Conservation (phyloP, 2,888 invertebrate species). For the Dryocosmus kuriphilus region DNA sequence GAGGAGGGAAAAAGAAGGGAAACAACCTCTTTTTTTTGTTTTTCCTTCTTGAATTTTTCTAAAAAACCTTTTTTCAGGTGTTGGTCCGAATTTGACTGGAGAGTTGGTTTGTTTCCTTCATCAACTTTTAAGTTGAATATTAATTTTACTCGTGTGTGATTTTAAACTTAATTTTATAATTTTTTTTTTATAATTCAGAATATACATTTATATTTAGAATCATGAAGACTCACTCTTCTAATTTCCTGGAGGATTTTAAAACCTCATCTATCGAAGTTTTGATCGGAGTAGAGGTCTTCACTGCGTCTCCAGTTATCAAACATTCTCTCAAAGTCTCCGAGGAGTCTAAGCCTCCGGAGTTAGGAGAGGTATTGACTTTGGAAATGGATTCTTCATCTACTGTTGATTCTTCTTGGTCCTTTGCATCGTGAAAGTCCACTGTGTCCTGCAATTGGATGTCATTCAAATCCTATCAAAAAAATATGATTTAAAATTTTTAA, state of each 20-base stretch:
- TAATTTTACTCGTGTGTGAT: too few species aligned
- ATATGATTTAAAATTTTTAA: background rate
- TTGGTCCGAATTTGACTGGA: too few species aligned
- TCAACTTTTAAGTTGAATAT: too few species aligned
- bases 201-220: background rate
- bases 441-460: constrained; percentile 12
- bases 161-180: background rate
- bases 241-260: constrained; percentile 56
- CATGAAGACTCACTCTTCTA: constrained; percentile 56
- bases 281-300: constrained; percentile 57
- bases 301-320: constrained; percentile 39
- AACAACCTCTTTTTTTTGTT: too few species aligned
- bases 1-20: too few species aligned
- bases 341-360: constrained; percentile 2
- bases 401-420: constrained; percentile 48
- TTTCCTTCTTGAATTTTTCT: too few species aligned
- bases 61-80: too few species aligned
- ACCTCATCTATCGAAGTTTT: constrained; percentile 56
- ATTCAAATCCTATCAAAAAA: constrained; percentile 18
- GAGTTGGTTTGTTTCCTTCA: too few species aligned
- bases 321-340: constrained; percentile 21
- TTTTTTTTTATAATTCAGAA: background rate
- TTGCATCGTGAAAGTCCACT: constrained; percentile 37
- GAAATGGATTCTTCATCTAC: constrained; percentile 24
- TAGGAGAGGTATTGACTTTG: constrained; percentile 17